phyloP scores from a whole-genome alignment of 2,888 invertebrate genomes.

The Gastracanthus pulcherrimus region DNA sequence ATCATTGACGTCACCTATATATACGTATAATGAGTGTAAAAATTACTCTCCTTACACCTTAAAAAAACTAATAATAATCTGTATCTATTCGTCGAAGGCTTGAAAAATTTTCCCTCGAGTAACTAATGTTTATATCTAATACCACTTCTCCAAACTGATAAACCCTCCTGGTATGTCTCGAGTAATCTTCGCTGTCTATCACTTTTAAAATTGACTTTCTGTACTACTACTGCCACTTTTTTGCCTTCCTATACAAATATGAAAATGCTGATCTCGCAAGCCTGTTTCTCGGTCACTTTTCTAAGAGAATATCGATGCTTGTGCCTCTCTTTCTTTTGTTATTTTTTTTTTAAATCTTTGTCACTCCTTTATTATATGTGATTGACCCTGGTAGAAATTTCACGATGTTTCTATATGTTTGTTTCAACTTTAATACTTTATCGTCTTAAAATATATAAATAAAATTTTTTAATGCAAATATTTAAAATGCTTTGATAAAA shows the following conservation, averaged over 20 bases:
- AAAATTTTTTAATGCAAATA: background rate
- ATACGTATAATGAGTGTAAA: constrained; percentile 10
- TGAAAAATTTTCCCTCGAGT: constrained; percentile 44
- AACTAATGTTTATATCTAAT: constrained; percentile 6
- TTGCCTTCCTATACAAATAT: background rate
- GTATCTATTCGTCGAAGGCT: constrained; percentile 62
- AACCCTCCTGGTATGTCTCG: constrained; percentile 25
- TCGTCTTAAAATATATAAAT: background rate
- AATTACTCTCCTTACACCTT: background rate
- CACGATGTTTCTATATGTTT: background rate
- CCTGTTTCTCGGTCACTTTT: constrained; percentile 34
- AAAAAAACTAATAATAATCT: constrained; percentile 15
- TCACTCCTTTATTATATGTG: constrained; percentile 32
- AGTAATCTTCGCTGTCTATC: constrained; percentile 33
- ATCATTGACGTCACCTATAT: constrained; percentile 49
- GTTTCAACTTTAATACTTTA: background rate
- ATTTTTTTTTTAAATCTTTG: constrained; percentile 50
- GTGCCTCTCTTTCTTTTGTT: constrained; percentile 60
- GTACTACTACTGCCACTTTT: constrained; percentile 16
- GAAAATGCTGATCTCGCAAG: constrained; percentile 30
- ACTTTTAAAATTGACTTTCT: constrained; percentile 26
- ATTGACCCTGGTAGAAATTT: constrained; percentile 42
- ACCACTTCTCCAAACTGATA: background rate
- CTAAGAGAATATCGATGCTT: constrained; percentile 60
- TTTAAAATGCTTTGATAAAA: too few relatives aligned